Percentiles rank a stretch among this genome's conserved stretches.
phyloP scores from a whole-genome alignment of 2,888 invertebrate species.

The Sesia bembeciformis region DNA sequence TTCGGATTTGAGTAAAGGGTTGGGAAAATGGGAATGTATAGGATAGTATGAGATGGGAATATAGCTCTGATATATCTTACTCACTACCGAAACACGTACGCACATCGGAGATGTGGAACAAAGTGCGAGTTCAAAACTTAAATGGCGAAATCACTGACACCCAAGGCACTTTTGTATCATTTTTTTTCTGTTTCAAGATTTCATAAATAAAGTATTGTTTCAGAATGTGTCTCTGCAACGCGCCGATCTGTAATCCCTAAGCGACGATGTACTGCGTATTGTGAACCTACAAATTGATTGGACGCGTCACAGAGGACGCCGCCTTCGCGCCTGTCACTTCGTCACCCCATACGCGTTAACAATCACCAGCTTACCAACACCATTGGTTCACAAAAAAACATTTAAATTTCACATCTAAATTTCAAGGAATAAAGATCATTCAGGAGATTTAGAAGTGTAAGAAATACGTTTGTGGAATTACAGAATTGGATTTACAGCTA shows the following conservation, averaged over 20 bases:
- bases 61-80: too few species aligned
- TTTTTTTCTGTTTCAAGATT: too few species aligned
- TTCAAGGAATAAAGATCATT: not conserved
- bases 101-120: too few species aligned
- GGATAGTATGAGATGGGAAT: too few species aligned
- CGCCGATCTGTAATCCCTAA: conserved; percentile 9
- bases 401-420: not conserved
- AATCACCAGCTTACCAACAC: conserved; percentile 17
- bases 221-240: too few species aligned
- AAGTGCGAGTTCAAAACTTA: too few species aligned
- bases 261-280: conserved; percentile 61
- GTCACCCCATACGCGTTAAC: conserved; percentile 51
- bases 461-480: not conserved
- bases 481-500: not conserved
- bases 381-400: not conserved
- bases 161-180: too few species aligned
- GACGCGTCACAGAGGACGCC: conserved; percentile 50
- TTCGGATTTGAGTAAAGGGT: too few species aligned
- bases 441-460: not conserved
- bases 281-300: conserved; percentile 66
- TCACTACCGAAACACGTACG: too few species aligned
- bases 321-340: conserved; percentile 57
- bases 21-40: too few species aligned
- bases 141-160: too few species aligned
- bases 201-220: too few species aligned